Base-by-base conservation (phyloP, 1,140 invertebrate species). In the Magallana gigas region DNA sequence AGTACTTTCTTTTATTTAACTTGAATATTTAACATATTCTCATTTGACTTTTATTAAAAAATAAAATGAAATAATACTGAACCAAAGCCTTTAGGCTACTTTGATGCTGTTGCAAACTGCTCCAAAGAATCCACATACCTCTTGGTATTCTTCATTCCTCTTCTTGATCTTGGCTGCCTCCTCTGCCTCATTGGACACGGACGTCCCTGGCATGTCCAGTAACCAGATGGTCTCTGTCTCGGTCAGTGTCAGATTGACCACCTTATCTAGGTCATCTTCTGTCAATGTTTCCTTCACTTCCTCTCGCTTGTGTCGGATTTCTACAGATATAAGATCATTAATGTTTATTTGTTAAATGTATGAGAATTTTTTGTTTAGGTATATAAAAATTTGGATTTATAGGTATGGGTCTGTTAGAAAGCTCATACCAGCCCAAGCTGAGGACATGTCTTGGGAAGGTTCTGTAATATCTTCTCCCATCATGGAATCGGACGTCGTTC, bases 181-280 rank as follows among this genome's bases (percentile, higher is more conserved):
- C 16, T 94, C 93, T 62, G 90, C 89, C 82, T 95, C 94, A 12
- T 83, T 85, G 0, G 93, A 93, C 2, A 95, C 91, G 88, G 92
- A 92, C 12, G 92, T 86, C n/a, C 91, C 92, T 8, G 92, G 91
- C 86, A 95, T 91, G 84, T 95, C 94, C 36, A 95, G 88, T 81
- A 95, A 86, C 91, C 92, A 94, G 71, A 94, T 93, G 56, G 94
- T 95, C 14, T 93, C 92, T 7, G 94, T 95, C 84, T 95, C 94
- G 12, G 88, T 92, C 56, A 95, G 85, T 23, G 88, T 89, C 60
- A 95, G 90, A 29, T 92, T 91, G 8, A 94, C 92, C 9, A 90
- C 88, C 85, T 93, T 93, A 68, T 92, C 92, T 12, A 94, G 89
- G 87, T 94, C 93, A 64, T 84, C 89, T 16, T 93, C 92, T 18